Evolutionary conservation across 2,797 vertebrate species (phyloP), one percentile per base, ranked within the genome.

Genomic region (Eulemur albifrons): DNA sequence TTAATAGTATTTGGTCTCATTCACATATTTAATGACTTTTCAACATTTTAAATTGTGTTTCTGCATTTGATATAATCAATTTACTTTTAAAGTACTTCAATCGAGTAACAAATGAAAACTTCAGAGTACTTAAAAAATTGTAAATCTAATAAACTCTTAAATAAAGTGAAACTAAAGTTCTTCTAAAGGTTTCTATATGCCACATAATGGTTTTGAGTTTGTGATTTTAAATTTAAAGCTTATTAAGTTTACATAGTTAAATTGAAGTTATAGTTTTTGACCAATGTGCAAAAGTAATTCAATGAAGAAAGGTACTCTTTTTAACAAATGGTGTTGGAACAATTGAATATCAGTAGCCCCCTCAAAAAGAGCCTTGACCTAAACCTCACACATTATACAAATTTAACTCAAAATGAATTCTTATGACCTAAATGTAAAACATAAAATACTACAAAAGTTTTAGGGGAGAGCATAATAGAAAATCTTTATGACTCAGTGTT

Each of bases 1-100:
- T 92, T 86, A 61, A 54, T 38, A 90, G 50, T 85, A 13, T 17
- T 43, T 88, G 2, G 3, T 84, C 45, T 76, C 48, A 57, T 77
- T 81, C 81, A 35, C 20, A 87, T 27, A 92, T 93, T 59, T 75
- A 81, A 79, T 69, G 43, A 87, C 8, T 84, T 93, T 90, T 93
- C 17, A 84, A 90, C 40, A 90, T 72, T 95, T 94, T 83, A 82
- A 88, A 69, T 7, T 48, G 15, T 50, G 70, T 84, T 96, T 95
- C 13, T 94, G n/a, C 43, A 85, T 77, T 90, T 69, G 23, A 73
- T 93, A 69, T 30, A 17, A 96, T 79, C 32, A 4, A 73, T 93
- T 92, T 84, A 17, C 4, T 84, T 96, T 93, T 72, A 92, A 81
- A 81, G 45, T 54, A 90, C 12, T 81, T 83, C 20, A 84, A 10